Percentiles rank a stretch among this genome's conserved stretches.
phyloP scores from a whole-genome alignment of 2,113 vertebrate species.

The Telmatochromis sp. region DNA sequence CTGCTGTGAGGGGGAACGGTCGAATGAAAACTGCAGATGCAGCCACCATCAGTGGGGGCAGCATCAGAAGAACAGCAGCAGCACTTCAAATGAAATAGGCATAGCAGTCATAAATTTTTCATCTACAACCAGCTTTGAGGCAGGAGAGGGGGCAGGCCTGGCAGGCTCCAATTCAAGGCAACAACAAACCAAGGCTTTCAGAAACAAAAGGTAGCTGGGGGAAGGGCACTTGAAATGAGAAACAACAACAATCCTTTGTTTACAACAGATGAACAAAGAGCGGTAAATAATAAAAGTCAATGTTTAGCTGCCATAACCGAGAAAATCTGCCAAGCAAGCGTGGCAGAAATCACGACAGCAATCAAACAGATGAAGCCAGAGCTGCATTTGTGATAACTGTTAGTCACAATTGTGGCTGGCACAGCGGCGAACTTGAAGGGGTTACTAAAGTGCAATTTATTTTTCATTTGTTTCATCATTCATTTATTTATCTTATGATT shows the following conservation, averaged over 20 bases:
- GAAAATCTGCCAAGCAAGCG: neutral
- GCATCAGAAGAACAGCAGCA: constrained; percentile 65
- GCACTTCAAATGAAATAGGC: constrained; percentile 72
- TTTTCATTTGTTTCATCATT: neutral
- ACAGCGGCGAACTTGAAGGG: neutral
- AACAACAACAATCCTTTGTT: constrained; percentile 62
- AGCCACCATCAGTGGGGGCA: constrained; percentile 62
- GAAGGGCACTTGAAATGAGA: constrained; percentile 41
- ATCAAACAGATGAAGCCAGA: neutral
- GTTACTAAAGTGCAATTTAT: neutral
- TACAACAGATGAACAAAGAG: constrained; percentile 53
- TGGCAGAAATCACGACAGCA: neutral
- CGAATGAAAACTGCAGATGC: constrained; percentile 44
- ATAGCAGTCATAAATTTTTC: constrained; percentile 76
- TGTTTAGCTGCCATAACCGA: neutral
- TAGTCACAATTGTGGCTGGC: neutral
- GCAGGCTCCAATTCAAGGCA: constrained; percentile 44
- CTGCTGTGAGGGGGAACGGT: constrained; percentile 44
- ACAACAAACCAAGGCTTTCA: constrained; percentile 58
- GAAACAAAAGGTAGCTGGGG: constrained; percentile 49
- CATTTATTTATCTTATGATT: neutral
- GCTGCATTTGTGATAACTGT: neutral
- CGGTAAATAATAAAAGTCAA: constrained; percentile 2
- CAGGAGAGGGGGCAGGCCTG: constrained; percentile 47
- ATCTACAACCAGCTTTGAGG: constrained; percentile 71